Evolutionary conservation across 2,888 invertebrate species (phyloP), one percentile per base, ranked within the genome.

Genomic region (Caenorhabditis panamensis): DNA sequence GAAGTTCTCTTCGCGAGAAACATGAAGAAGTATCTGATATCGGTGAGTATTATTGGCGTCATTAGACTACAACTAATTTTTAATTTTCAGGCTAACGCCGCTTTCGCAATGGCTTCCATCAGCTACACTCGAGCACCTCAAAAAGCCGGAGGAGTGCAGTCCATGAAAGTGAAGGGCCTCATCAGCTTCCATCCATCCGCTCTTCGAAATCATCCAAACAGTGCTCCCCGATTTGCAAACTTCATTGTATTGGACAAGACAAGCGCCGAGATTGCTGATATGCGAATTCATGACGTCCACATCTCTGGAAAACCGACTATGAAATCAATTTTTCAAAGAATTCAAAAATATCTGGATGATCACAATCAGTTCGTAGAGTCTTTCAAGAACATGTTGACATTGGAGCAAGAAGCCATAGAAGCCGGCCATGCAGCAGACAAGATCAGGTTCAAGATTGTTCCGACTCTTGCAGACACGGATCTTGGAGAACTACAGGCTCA

Each of bases 171-270:
- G 3, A 63, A 51, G 11, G 63, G 63, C 18, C 9, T 31, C 0
- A 22, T 63, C 11, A 49, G 49, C 9, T 28, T 28, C 8, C 63
- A 63, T 36, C 31, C 51, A 9, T 63, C 63, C 1, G 63, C 63
- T 3, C 16, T 63, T 5, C 18, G 36, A 3, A 8, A 28, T 6
- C 9, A 13, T 11, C 11, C 31, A 11, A 9, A 18, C 9, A 16
- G 22, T 0, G 41, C 5, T 3, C 20, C 20, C 1, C 24, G 16
- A 2, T 63, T 18, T 31, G 63, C 49, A 0, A 63, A 63, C 31
- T 63, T 63, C 31, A 63, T 63, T 28, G 22, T 49, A 0, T 5
- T 63, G 16, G 2, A 63, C 0, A 5, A 18, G 1, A 2, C 1
- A 18, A 36, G 36, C 20, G 20, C 41, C 16, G 49, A 49, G 13